A percentile compares a stretch with the other conserved stretches of the same genome.
These are phyloP conservation scores for Diarsia mendica DNA, from an alignment of 2,888 invertebrate species.

Conservation along the genomic window DNA sequence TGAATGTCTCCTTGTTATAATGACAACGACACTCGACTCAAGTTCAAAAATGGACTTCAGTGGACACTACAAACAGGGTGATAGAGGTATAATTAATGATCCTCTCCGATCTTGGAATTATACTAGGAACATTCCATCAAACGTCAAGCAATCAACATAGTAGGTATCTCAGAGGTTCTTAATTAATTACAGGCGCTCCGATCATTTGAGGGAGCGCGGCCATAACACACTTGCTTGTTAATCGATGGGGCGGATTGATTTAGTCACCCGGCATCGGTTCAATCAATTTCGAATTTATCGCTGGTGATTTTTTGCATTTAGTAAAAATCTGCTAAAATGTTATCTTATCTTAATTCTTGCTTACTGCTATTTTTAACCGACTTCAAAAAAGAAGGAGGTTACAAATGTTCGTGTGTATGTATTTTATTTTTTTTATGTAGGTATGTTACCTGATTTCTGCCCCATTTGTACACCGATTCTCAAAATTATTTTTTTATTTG, in stretches of 20 bases:
- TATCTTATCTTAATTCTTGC: background rate
- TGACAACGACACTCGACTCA: no score
- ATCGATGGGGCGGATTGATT: slow-evolving; percentile 33
- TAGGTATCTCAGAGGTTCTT: slow-evolving; percentile 14
- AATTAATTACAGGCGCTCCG: slow-evolving; percentile 47
- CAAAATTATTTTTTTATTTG: no score
- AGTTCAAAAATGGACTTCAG: no score
- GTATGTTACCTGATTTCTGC: no score
- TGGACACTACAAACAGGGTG: no score
- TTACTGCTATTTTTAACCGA: no score
- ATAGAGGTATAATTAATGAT: no score
- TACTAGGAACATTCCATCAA: slow-evolving; percentile 17
- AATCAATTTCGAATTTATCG: background rate
- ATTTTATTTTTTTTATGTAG: no score
- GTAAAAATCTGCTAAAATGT: background rate
- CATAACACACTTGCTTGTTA: slow-evolving; percentile 38
- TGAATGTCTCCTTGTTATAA: no score
- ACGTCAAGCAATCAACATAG: slow-evolving; percentile 31
- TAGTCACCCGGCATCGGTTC: slow-evolving; percentile 16
- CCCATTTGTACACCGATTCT: no score
- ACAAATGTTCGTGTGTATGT: no score
- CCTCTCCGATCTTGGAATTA: slow-evolving; percentile 16
- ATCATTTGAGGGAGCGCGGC: slow-evolving; percentile 29
- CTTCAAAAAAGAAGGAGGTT: no score
- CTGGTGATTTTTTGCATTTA: background rate